Conservation (phyloP, 2,888 invertebrate species). For the Lysandra bellargus region DNA sequence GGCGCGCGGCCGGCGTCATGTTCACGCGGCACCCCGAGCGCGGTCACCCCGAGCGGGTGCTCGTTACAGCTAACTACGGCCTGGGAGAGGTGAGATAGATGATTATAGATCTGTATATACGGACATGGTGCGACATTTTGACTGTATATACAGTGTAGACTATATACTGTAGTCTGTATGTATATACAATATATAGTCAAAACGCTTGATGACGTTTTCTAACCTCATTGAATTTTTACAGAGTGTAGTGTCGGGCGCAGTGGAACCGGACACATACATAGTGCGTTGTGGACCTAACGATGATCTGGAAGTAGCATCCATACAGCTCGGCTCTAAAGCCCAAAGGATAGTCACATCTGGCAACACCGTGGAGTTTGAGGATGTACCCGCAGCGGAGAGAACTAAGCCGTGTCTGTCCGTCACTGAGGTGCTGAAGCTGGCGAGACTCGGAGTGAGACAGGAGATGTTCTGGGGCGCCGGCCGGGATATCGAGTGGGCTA, state of each 20-base stretch:
- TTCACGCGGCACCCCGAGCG: conserved; percentile 89
- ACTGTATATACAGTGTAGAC: too few species aligned
- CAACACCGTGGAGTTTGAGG: conserved; percentile 63
- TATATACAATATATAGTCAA: too few species aligned
- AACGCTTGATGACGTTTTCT: too few species aligned
- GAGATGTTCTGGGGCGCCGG: conserved; percentile 85
- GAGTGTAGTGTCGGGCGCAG: conserved; percentile 89
- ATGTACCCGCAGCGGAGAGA: conserved; percentile 63
- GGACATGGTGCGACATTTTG: too few species aligned
- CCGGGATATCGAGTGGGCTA: conserved; percentile 91
- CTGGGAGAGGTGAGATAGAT: conserved; percentile 85
- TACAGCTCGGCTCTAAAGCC: conserved; percentile 78
- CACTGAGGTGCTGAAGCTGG: conserved; percentile 77
- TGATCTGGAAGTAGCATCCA: conserved; percentile 66
- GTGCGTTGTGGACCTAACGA: conserved; percentile 75
- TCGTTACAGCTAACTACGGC: conserved; percentile 90
- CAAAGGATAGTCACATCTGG: conserved; percentile 67
- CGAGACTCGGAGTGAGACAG: conserved; percentile 71
- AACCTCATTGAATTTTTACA: conserved; percentile 49
- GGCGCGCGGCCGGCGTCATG: conserved; percentile 88
- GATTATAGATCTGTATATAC: neutral
- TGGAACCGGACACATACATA: conserved; percentile 88
- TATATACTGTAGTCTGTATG: too few species aligned
- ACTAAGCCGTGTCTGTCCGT: conserved; percentile 78
- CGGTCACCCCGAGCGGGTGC: conserved; percentile 83